A percentile compares a stretch with the other conserved stretches of the same genome.
Evolutionary conservation across 2,113 vertebrate species (phyloP).

Genomic region (Xenopus tropicalis): DNA sequence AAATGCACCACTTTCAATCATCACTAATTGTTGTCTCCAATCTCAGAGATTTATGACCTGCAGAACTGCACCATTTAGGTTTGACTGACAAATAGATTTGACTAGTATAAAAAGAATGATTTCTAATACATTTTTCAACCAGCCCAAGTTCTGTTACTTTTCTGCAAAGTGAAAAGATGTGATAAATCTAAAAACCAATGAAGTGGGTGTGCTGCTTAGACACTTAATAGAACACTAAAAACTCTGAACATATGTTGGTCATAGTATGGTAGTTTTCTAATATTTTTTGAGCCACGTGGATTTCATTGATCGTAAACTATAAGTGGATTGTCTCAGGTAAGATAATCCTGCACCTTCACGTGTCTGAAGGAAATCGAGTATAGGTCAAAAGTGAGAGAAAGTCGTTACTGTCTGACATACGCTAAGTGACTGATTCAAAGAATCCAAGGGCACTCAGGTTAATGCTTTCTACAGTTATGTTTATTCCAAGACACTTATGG

Average conservation of each 20-base stretch:
- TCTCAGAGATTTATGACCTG: neutral
- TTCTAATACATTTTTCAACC: neutral
- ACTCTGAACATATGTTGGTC: conserved; percentile 11
- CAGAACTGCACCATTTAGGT: neutral
- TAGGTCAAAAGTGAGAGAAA: conserved; percentile 18
- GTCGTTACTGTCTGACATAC: conserved; percentile 15
- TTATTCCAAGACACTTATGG: conserved; percentile 5
- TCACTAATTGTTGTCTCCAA: no score
- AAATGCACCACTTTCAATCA: no score
- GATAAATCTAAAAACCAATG: neutral
- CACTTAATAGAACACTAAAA: neutral
- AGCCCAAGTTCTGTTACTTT: neutral
- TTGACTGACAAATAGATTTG: neutral
- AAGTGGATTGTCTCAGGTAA: conserved; percentile 8
- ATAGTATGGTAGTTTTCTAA: neutral
- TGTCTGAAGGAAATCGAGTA: conserved; percentile 5
- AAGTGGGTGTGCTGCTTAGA: neutral
- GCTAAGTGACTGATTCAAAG: conserved; percentile 19
- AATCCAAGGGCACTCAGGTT: neutral
- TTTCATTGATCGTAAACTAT: conserved; percentile 1
- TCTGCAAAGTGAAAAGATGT: neutral
- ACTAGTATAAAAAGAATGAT: no score
- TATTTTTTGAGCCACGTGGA: conserved; percentile 4
- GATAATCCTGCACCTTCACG: neutral
- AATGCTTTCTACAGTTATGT: neutral